phyloP scores from a whole-genome alignment of 2,888 invertebrate genomes.

The Epicampocera succincta region DNA sequence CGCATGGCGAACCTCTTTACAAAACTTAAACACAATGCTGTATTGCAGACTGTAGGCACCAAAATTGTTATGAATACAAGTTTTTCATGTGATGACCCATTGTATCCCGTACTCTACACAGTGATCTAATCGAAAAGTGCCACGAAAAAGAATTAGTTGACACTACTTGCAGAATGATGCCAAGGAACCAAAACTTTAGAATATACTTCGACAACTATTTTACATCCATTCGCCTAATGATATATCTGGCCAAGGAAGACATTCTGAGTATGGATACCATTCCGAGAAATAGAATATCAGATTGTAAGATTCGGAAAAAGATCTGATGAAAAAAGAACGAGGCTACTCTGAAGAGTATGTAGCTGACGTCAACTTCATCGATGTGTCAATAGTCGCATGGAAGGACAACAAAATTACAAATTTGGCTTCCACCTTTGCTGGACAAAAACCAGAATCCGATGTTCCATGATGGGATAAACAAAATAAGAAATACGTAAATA shows the following conservation, averaged over 20 bases:
- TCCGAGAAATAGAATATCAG: background rate
- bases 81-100: no score
- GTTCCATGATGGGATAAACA: background rate
- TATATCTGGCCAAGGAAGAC: background rate
- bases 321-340: background rate
- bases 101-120: no score
- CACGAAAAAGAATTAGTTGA: no score
- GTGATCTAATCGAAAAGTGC: no score
- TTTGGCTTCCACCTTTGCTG: background rate
- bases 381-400: constrained; percentile 52
- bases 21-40: no score
- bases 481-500: no score
- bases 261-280: background rate
- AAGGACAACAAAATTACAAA: constrained; percentile 54
- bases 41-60: no score
- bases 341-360: constrained; percentile 22
- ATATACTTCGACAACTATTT: background rate
- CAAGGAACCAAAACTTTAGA: background rate
- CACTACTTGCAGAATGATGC: no score
- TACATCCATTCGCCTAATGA: background rate
- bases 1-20: no score
- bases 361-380: constrained; percentile 34
- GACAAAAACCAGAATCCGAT: background rate
- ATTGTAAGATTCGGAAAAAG: background rate
- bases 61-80: no score